These are phyloP conservation scores for Epicauta chinensis DNA, from an alignment of 1,140 invertebrate genomes.

Conservation along the genomic window DNA sequence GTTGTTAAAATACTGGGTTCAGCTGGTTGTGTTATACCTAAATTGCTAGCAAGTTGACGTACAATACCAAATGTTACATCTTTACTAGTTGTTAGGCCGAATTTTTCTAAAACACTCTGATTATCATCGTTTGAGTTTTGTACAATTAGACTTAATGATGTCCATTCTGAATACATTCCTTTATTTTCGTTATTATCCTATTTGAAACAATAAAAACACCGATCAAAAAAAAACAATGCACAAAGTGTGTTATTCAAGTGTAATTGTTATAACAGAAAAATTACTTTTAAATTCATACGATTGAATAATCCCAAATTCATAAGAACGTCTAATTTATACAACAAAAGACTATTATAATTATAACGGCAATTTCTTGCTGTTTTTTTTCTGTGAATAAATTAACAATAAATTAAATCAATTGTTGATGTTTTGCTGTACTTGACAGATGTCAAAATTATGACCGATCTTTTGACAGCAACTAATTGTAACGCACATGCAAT, in stretches of 20 bases:
- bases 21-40: conserved; percentile 69
- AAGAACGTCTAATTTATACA: conserved; percentile 40
- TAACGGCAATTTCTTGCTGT: no score
- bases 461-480: no score
- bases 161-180: conserved; percentile 84
- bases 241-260: conserved; percentile 4
- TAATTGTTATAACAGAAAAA: conserved; percentile 19
- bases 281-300: conserved; percentile 64
- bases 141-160: conserved; percentile 64
- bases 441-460: no score
- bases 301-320: conserved; percentile 72
- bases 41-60: conserved; percentile 67
- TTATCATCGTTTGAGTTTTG: conserved; percentile 51
- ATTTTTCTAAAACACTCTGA: conserved; percentile 80
- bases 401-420: no score
- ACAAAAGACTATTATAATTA: no score
- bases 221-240: no score
- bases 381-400: no score
- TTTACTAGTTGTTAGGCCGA: conserved; percentile 65
- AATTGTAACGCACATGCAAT: no score
- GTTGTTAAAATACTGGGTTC: conserved; percentile 68
- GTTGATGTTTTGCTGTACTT: no score
- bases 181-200: conserved; percentile 49
- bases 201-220: conserved; percentile 12
- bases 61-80: conserved; percentile 82